A percentile compares a stretch with the other conserved stretches of the same genome.
Conservation (phyloP, 1,140 invertebrate genomes). For the Drosophila tani region DNA sequence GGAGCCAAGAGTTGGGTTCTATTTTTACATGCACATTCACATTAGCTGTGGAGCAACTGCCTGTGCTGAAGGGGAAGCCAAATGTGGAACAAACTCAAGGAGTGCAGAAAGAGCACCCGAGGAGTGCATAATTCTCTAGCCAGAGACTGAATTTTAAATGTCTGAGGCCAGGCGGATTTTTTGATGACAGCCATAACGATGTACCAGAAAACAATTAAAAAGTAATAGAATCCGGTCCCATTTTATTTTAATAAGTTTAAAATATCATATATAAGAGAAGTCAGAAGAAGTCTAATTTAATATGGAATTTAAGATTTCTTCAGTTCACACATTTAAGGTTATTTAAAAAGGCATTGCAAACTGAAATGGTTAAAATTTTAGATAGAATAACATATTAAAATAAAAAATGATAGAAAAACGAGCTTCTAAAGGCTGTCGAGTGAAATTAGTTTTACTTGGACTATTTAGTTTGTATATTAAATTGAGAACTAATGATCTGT, state of each 20-base stretch:
- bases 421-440: too few species aligned
- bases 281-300: too few species aligned
- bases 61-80: constrained; percentile 14
- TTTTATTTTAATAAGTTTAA: not conserved
- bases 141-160: constrained; percentile 32
- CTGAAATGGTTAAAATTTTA: too few species aligned
- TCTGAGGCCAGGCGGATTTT: constrained; percentile 10
- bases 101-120: constrained; percentile 7
- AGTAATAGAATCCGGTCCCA: not conserved
- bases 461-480: too few species aligned
- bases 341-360: too few species aligned
- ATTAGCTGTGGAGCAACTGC: constrained; percentile 29
- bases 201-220: not conserved
- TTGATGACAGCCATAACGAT: constrained; percentile 22
- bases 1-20: constrained; percentile 56
- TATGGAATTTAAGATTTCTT: too few species aligned
- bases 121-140: constrained; percentile 16
- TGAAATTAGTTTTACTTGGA: too few species aligned
- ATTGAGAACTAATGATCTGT: too few species aligned
- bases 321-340: too few species aligned
- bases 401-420: too few species aligned
- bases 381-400: too few species aligned
- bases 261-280: too few species aligned
- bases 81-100: constrained; percentile 45
- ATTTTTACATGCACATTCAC: constrained; percentile 62